phyloP scores from a whole-genome alignment of 2,113 vertebrate species.

The Fukomys damarensis region DNA sequence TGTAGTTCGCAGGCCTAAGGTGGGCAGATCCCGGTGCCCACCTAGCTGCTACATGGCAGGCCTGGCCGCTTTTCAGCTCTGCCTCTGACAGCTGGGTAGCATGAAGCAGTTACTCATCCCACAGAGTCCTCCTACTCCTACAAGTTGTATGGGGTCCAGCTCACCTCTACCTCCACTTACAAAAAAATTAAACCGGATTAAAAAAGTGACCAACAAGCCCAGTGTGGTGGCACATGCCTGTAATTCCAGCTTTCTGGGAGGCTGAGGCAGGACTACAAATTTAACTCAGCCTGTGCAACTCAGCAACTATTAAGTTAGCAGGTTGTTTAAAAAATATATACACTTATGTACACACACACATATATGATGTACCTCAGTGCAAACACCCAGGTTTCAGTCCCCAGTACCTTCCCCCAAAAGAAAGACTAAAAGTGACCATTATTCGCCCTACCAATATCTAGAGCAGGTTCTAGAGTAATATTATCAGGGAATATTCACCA shows the following conservation, averaged over 20 bases:
- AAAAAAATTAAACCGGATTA: background rate
- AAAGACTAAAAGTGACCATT: background rate
- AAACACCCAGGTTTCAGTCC: background rate
- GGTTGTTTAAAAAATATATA: no score
- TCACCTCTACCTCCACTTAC: background rate
- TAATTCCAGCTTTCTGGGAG: background rate
- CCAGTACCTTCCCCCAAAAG: background rate
- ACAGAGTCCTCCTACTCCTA: background rate
- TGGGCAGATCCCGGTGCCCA: background rate
- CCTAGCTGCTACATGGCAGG: background rate
- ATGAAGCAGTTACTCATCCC: background rate
- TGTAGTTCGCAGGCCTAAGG: background rate
- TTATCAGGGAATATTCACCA: constrained; percentile 23
- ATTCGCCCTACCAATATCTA: background rate
- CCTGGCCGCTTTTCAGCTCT: background rate
- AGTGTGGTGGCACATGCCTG: background rate
- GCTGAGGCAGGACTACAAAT: background rate
- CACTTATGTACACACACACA: no score
- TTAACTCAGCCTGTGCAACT: background rate
- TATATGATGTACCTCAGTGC: background rate
- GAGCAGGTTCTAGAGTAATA: background rate
- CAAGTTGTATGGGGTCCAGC: background rate
- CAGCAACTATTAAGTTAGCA: no score
- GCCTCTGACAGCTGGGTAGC: background rate
- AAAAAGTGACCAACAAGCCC: background rate